Base-by-base conservation (phyloP, 2,888 invertebrate species). In the Marasmarcha lunaedactyla region DNA sequence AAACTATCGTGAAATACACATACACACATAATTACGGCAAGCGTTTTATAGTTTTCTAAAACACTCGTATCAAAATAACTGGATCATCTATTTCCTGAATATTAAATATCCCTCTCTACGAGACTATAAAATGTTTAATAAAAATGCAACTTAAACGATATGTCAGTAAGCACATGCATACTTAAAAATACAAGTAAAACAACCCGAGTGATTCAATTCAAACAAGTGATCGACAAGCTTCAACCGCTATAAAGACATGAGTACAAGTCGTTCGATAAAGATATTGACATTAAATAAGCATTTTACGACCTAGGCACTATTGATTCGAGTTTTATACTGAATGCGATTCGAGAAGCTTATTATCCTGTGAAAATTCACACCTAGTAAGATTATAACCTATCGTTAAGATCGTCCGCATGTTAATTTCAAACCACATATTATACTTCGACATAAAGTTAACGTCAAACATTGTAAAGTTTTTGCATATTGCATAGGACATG, bases 401-500 rank as follows among this genome's bases (percentile, higher is more conserved):
- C 20, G 20, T 7, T 20, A 20, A 20, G 20, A 20, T 20, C 7
- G 20, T 5, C 3, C 3, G 3, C 4, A 20, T 20, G 20, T 20
- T 20, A 20, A 20, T 20, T 20, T 7, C 7, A 20, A 3, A 20
- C 7, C 20, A 7, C 20, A 30, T 7, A n/a, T 30, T 30, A 30
- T 30, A 30, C 11, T 11, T 11, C 30, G n/a, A 43, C 52, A 51
- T 53, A 57, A 55, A 59, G 54, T 53, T 46, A 48, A 47, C 43
- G 39, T 40, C 41, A 39, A 54, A 70, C 64, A 63, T 65, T 67
- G 67, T 67, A 65, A 54, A 25, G 50, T 44, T 63, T 63, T 59
- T 54, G 50, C 58, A 59, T 63, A 62, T 60, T 53, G 54, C 56
- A 63, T 55, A 60, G 55, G 59, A 64, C 63, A 61, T 59, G 65